Evolutionary conservation across 2,797 vertebrate species (phyloP).

Genomic region (Sorex maritimensis): DNA sequence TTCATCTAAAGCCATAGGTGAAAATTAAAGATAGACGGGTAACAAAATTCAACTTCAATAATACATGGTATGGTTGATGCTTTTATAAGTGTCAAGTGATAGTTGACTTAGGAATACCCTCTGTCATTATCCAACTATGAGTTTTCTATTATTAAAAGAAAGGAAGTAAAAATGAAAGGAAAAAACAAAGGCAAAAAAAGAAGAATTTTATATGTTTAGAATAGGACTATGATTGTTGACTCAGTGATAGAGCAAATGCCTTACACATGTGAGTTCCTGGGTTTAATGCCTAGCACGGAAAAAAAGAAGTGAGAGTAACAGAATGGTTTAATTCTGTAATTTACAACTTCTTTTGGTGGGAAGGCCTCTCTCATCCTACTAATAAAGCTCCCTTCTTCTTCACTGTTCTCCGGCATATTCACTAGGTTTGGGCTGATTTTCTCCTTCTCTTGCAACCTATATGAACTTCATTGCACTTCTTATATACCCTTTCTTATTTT

Average conservation of each 20-base stretch:
- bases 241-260: no score
- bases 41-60: constrained; percentile 65
- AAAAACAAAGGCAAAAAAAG: background rate
- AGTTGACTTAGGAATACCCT: constrained; percentile 57
- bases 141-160: constrained; percentile 40
- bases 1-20: constrained; percentile 73
- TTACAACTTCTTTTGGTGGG: background rate
- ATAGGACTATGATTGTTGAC: no score
- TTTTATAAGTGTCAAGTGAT: constrained; percentile 53
- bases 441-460: background rate
- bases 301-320: background rate
- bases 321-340: background rate
- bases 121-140: constrained; percentile 48
- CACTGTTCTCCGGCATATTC: background rate
- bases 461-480: background rate
- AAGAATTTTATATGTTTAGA: no score
- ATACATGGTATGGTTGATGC: background rate
- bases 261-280: no score
- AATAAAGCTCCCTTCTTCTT: background rate
- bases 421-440: background rate
- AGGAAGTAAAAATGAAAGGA: background rate
- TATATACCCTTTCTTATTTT: background rate
- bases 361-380: background rate
- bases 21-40: constrained; percentile 72
- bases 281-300: no score